phyloP scores from a whole-genome alignment of 2,888 invertebrate genomes.

The Merodon equestris region DNA sequence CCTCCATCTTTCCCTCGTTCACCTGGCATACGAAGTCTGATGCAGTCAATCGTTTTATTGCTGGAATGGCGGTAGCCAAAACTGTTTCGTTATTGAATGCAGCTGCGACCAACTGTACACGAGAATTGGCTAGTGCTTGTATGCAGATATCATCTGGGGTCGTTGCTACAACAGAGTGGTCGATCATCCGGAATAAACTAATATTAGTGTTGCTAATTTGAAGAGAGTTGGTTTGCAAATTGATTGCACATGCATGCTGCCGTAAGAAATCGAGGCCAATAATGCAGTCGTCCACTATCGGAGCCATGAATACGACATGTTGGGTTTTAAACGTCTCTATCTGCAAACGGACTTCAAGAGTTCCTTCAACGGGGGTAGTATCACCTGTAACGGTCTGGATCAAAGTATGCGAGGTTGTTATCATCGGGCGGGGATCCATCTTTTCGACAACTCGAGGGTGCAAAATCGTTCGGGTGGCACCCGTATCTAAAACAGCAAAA shows the following conservation, averaged over 20 bases:
- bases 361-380: too few relatives aligned
- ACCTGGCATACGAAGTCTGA: slow-evolving; percentile 1
- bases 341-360: background rate
- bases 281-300: slow-evolving; percentile 1
- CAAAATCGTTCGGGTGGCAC: background rate
- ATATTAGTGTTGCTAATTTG: background rate
- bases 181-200: background rate
- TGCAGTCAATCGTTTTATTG: background rate
- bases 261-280: slow-evolving; percentile 1
- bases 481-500: background rate
- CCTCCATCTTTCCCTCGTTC: background rate
- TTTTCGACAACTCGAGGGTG: background rate
- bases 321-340: background rate
- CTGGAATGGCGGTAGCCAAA: background rate
- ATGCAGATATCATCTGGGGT: background rate
- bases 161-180: background rate
- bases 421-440: slow-evolving; percentile 1
- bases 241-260: background rate
- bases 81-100: slow-evolving; percentile 5
- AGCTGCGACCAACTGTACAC: background rate
- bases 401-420: slow-evolving; percentile 2
- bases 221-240: slow-evolving; percentile 1
- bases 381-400: slow-evolving; percentile 6
- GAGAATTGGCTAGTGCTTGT: background rate
- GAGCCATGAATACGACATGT: background rate